phyloP scores from a whole-genome alignment of 2,888 invertebrate species.

The Mythimna vitellina region DNA sequence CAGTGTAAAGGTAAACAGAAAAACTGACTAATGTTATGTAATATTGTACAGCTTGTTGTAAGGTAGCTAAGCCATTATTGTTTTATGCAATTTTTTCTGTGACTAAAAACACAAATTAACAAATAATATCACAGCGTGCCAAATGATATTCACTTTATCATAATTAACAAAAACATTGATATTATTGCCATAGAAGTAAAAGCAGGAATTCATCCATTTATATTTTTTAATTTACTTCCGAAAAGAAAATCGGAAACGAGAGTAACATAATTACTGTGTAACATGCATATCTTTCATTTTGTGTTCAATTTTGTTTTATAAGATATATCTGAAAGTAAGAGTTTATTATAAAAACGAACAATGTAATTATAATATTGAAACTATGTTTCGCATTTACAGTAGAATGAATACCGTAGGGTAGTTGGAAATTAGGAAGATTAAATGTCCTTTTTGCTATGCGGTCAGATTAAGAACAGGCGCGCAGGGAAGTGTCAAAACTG shows the following conservation, averaged over 20 bases:
- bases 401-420: constrained; percentile 33
- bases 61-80: constrained; percentile 51
- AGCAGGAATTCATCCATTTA: constrained; percentile 17
- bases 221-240: constrained; percentile 13
- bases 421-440: constrained; percentile 6
- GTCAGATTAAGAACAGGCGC: constrained; percentile 12
- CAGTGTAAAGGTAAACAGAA: constrained; percentile 39
- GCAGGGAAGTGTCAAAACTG: neutral
- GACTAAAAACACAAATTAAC: constrained; percentile 22
- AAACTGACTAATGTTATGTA: constrained; percentile 36
- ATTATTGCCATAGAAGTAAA: constrained; percentile 32
- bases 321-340: constrained; percentile 26
- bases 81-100: constrained; percentile 30
- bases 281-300: constrained; percentile 60
- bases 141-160: constrained; percentile 54
- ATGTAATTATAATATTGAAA: constrained; percentile 31
- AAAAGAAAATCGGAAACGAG: neutral
- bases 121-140: constrained; percentile 50
- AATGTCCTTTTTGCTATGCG: neutral
- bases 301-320: constrained; percentile 56
- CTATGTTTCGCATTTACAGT: constrained; percentile 52
- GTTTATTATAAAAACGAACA: constrained; percentile 17
- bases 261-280: constrained; percentile 28
- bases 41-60: constrained; percentile 59
- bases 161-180: constrained; percentile 39